Base-by-base conservation (phyloP, 1,140 invertebrate species). In the Neodiprion lecontei region DNA sequence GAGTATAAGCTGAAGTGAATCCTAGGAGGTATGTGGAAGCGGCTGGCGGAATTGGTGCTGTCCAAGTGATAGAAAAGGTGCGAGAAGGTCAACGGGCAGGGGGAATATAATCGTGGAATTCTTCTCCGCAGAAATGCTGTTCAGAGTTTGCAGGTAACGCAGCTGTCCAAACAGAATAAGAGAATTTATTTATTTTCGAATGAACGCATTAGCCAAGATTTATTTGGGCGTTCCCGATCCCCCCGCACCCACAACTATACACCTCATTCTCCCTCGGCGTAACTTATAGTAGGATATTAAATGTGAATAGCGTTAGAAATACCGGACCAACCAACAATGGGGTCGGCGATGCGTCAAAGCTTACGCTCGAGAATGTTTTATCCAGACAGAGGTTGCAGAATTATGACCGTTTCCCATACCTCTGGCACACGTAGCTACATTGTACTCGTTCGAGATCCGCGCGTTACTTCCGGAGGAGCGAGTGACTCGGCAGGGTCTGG, bases 41-140 rank as follows among this genome's bases (percentile, higher is more conserved):
- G 53, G 53, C 53, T 61, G 11, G 53, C 53, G 53, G 5, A 11
- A 23, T 23, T 69, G 68, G 68, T 47, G 28, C 14, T 28, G 68
- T 49, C 23, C 70, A 49, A 48, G 14, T 14, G 23, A 17, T 11
- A 87, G 74, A 53, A 88, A 87, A 7, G 86, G 86, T 8, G 89
- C 90, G 0, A 91, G 80, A 10, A 92, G 79, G 79, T 97, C 95
- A 76, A 97, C 94, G 9, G 96, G 96, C 69, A 97, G 80, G 4
- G 96, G 96, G 85, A 97, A 97, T 40, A 97, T 95, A 76, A 97
- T 97, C 0, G 96, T 97, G 0, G 96, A 97, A 84, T 97, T 97
- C 86, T 97, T 97, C 87, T 97, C 96, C 9, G 95, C 95, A n/a
- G 95, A 95, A 76, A 97, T 96, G 67, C 93, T 94, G 87, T 93